phyloP scores from a whole-genome alignment of 2,888 invertebrate species.

The Spodoptera littoralis region DNA sequence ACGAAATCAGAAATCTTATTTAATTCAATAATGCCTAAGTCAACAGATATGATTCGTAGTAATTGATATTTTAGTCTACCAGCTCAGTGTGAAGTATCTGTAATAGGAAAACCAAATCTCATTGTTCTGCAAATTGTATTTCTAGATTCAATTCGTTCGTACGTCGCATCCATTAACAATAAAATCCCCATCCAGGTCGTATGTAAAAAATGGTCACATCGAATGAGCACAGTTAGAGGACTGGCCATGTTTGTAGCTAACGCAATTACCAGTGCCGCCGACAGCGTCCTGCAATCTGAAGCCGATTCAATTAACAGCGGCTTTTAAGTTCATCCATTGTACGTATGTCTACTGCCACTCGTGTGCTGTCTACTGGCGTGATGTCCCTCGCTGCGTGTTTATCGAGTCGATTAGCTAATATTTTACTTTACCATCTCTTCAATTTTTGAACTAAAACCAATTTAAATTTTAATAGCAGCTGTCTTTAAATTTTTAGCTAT shows the following conservation, averaged over 20 bases:
- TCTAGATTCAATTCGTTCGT: constrained; percentile 34
- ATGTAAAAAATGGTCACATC: constrained; percentile 65
- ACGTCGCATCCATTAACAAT: constrained; percentile 46
- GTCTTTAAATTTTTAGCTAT: no score
- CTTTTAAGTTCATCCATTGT: constrained; percentile 80
- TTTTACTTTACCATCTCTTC: not conserved
- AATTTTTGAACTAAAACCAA: not conserved
- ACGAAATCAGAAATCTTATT: constrained; percentile 24
- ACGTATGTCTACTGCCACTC: constrained; percentile 40
- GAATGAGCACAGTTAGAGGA: constrained; percentile 70
- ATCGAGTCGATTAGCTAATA: not conserved
- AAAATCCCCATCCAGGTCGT: constrained; percentile 43
- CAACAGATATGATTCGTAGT: not conserved
- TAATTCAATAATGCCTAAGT: constrained; percentile 24
- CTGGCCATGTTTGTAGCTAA: constrained; percentile 79
- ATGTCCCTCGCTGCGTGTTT: constrained; percentile 16
- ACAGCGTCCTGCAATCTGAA: constrained; percentile 83
- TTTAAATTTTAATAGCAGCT: no score
- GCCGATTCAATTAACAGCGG: constrained; percentile 86
- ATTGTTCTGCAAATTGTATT: constrained; percentile 20
- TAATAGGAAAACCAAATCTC: constrained; percentile 5
- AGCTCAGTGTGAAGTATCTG: no score
- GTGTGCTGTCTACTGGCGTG: constrained; percentile 10
- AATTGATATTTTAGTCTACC: constrained; percentile 3
- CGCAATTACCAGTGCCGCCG: constrained; percentile 78